A percentile compares a stretch with the other conserved stretches of the same genome.
These are phyloP conservation scores for Cheilinus undulatus DNA, from an alignment of 2,113 vertebrate genomes.

Conservation along the genomic window DNA sequence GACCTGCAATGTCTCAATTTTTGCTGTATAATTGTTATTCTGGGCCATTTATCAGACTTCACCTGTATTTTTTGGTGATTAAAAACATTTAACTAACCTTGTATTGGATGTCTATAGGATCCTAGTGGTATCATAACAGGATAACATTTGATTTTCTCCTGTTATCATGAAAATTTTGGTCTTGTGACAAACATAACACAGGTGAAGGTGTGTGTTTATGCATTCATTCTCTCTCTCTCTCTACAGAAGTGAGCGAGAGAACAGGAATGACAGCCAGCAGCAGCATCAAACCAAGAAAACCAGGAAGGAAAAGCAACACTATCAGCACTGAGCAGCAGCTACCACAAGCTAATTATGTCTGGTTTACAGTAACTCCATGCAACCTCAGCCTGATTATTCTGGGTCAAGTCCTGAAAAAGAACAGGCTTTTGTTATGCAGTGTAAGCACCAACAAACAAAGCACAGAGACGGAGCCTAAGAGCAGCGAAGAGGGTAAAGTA, in stretches of 20 bases:
- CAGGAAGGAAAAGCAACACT: slow-evolving; percentile 15
- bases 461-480: slow-evolving; percentile 2
- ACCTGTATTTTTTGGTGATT: no score
- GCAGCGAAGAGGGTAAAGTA: slow-evolving; percentile 5
- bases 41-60: no score
- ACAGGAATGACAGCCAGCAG: slow-evolving; percentile 18
- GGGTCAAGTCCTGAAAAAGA: slow-evolving; percentile 2
- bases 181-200: no score
- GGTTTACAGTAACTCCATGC: slow-evolving; percentile 35
- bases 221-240: neutral
- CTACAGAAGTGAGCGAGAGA: neutral
- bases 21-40: no score
- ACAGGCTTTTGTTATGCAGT: slow-evolving; percentile 31
- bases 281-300: neutral
- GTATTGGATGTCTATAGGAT: no score
- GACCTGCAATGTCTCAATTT: no score
- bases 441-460: slow-evolving; percentile 35
- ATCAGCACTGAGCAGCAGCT: neutral
- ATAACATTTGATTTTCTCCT: slow-evolving; percentile 9
- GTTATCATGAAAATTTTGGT: slow-evolving; percentile 14
- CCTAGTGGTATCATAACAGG: no score
- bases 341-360: slow-evolving; percentile 28
- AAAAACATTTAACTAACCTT: no score
- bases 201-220: neutral
- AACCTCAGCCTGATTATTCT: slow-evolving; percentile 30